These are phyloP conservation scores for Sebastes miniatus DNA, from an alignment of 2,797 vertebrate genomes.

Conservation along the genomic window DNA sequence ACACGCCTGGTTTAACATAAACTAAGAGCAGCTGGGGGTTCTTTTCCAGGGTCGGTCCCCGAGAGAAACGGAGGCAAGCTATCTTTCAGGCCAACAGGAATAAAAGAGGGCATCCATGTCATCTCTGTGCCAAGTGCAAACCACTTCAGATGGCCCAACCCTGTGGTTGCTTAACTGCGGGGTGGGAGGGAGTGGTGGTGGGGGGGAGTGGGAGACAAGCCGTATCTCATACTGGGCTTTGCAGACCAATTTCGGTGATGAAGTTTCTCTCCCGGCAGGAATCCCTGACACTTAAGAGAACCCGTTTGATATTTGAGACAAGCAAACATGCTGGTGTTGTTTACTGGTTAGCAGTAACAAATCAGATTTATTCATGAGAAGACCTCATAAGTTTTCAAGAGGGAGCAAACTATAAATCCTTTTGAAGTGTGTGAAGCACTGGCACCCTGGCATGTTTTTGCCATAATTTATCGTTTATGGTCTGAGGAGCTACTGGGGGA, in stretches of 20 bases:
- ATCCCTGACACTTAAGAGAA: constrained; percentile 23
- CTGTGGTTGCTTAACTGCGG: neutral
- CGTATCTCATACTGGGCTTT: constrained; percentile 36
- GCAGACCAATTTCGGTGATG: constrained; percentile 39
- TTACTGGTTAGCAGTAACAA: constrained; percentile 41
- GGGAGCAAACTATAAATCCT: constrained; percentile 33
- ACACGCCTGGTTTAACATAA: constrained; percentile 74
- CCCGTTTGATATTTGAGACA: constrained; percentile 60
- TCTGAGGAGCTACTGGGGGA: constrained; percentile 13
- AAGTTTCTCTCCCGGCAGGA: constrained; percentile 36
- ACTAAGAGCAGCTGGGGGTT: constrained; percentile 54
- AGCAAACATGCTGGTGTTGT: constrained; percentile 52
- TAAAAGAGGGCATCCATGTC: constrained; percentile 50
- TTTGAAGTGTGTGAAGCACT: constrained; percentile 46
- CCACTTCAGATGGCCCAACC: constrained; percentile 40
- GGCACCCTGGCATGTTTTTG: constrained; percentile 18
- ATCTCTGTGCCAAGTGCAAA: constrained; percentile 56
- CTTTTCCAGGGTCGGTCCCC: constrained; percentile 27
- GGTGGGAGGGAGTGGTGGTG: neutral
- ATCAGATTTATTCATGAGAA: constrained; percentile 30
- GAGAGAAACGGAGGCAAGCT: constrained; percentile 35
- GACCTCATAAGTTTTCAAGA: constrained; percentile 9
- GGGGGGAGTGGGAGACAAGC: neutral
- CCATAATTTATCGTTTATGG: constrained; percentile 46
- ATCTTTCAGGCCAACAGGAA: constrained; percentile 50